Conservation (phyloP, 1,140 invertebrate genomes). For the Eubasilissa regina region DNA sequence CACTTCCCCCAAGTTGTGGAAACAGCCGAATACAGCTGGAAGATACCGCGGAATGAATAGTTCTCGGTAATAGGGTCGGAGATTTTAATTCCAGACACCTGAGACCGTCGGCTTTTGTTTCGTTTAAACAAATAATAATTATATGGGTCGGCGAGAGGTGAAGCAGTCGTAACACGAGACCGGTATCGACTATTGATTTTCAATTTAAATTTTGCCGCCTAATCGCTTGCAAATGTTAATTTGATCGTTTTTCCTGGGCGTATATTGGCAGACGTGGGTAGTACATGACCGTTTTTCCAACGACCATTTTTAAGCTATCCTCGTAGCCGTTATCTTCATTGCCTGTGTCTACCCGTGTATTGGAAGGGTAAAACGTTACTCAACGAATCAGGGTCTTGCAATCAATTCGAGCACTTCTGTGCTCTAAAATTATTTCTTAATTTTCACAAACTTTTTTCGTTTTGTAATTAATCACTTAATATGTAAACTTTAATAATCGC, state of each 20-base stretch:
- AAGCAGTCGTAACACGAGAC: neutral
- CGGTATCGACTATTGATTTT: slow-evolving; percentile 31
- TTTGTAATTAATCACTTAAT: no score
- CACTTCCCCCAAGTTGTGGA: neutral
- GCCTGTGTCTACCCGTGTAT: neutral
- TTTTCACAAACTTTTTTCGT: no score
- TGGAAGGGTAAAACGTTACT: no score
- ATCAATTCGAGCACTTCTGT: no score
- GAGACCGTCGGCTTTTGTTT: slow-evolving; percentile 11
- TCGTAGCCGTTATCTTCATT: slow-evolving; percentile 17
- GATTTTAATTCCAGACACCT: slow-evolving; percentile 6
- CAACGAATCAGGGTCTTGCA: no score
- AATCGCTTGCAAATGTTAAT: slow-evolving; percentile 39
- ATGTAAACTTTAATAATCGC: no score
- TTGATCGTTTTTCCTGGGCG: slow-evolving; percentile 33
- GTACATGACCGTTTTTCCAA: slow-evolving; percentile 37
- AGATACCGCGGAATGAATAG: slow-evolving; percentile 5
- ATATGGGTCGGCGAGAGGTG: neutral
- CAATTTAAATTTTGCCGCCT: slow-evolving; percentile 29
- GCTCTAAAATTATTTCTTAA: no score
- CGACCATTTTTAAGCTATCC: slow-evolving; percentile 25
- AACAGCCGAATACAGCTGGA: neutral
- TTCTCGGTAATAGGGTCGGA: neutral
- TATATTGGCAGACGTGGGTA: slow-evolving; percentile 21
- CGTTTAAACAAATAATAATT: slow-evolving; percentile 29